phyloP scores from a whole-genome alignment of 2,113 vertebrate genomes.

The Ceuthmochares aereus region DNA sequence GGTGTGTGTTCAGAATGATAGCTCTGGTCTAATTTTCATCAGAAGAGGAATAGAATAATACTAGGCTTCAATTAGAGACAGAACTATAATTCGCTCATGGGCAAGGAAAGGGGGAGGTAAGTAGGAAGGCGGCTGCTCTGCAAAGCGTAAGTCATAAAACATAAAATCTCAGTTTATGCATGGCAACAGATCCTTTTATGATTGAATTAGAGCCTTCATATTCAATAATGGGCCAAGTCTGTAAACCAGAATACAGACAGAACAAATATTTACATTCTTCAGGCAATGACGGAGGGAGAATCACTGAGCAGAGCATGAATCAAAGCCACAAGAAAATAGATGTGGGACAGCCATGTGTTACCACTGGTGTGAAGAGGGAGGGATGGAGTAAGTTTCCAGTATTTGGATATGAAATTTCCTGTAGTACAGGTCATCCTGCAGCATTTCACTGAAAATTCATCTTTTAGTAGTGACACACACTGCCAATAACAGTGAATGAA shows the following conservation, averaged over 20 bases:
- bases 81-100: constrained; percentile 61
- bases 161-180: constrained; percentile 51
- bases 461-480: not conserved
- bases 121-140: not conserved
- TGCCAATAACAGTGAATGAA: not conserved
- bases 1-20: constrained; percentile 64
- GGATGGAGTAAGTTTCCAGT: constrained; percentile 48
- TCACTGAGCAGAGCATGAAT: constrained; percentile 58
- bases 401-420: constrained; percentile 53
- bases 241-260: constrained; percentile 74
- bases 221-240: constrained; percentile 53
- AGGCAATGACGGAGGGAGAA: constrained; percentile 49
- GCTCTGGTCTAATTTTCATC: constrained; percentile 66
- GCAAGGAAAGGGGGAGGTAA: constrained; percentile 30
- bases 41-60: constrained; percentile 69
- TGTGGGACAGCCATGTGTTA: constrained; percentile 54
- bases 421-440: constrained; percentile 44
- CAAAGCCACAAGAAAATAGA: constrained; percentile 68
- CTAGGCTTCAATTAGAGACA: constrained; percentile 69
- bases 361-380: constrained; percentile 59
- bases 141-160: constrained; percentile 64
- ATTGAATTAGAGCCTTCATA: constrained; percentile 47
- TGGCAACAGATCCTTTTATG: constrained; percentile 45
- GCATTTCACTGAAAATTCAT: not conserved
- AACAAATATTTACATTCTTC: constrained; percentile 76